Evolutionary conservation across 2,113 vertebrate species (phyloP).

Genomic region (Forbesichthys papilliferus): DNA sequence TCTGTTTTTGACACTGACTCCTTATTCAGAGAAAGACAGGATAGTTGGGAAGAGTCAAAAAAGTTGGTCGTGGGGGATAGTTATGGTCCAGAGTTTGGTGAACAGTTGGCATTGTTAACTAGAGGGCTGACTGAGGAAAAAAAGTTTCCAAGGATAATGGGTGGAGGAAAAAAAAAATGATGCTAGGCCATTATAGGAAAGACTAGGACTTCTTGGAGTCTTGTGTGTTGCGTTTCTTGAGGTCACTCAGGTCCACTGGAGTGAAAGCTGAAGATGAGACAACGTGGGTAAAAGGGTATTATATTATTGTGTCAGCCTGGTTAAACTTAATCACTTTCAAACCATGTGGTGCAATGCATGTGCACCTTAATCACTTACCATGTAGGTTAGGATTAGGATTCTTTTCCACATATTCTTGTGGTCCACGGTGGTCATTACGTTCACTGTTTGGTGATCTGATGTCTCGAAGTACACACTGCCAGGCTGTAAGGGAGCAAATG

Average conservation of each 20-base stretch:
- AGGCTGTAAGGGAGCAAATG: slow-evolving; percentile 74
- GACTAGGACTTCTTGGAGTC: slow-evolving; percentile 90
- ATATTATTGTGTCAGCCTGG: neutral
- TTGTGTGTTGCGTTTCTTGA: slow-evolving; percentile 87
- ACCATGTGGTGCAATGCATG: too few relatives aligned
- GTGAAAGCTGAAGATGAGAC: slow-evolving; percentile 82
- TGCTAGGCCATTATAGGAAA: slow-evolving; percentile 28
- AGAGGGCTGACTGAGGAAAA: slow-evolving; percentile 67
- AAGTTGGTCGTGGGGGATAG: neutral
- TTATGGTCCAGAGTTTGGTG: slow-evolving; percentile 60
- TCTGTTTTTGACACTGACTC: slow-evolving; percentile 51
- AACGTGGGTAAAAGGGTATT: neutral
- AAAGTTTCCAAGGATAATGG: slow-evolving; percentile 64
- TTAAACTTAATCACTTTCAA: neutral
- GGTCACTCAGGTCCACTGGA: slow-evolving; percentile 89
- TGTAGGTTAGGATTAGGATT: slow-evolving; percentile 92
- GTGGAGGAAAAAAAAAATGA: slow-evolving; percentile 51
- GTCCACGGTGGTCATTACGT: slow-evolving; percentile 84
- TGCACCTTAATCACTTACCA: slow-evolving; percentile 78
- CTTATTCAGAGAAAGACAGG: slow-evolving; percentile 18
- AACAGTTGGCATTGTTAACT: slow-evolving; percentile 58
- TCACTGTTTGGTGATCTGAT: slow-evolving; percentile 89
- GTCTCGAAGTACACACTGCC: slow-evolving; percentile 95
- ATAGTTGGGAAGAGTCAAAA: neutral
- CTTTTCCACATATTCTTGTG: slow-evolving; percentile 98